Base-by-base conservation (phyloP, 1,140 invertebrate species). In the Anastatus disparis region DNA sequence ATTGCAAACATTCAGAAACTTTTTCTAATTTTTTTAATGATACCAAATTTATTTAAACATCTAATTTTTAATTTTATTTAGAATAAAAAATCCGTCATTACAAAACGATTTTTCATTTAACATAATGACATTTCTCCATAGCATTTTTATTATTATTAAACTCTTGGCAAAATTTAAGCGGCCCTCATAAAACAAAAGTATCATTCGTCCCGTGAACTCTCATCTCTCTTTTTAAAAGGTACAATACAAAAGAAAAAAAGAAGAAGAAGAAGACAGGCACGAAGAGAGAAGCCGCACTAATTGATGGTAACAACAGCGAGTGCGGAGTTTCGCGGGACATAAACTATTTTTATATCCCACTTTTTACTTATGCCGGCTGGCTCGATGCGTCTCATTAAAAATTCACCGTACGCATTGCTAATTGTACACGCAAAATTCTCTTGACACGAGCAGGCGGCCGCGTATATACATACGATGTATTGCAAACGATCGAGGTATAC, bases 301-400 rank as follows among this genome's bases (percentile, higher is more conserved):
- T 81, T 81, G 78, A 81, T 78, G 74, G 72, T 71, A 74, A n/a
- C n/a, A n/a, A n/a, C 74, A 68, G 72, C 76, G 74, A n/a, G 76
- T 73, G 75, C 68, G 55, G 74, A 76, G 73, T 77, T 79, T 81
- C 78, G 78, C 78, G 72, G 77, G 75, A 59, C 76, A 79, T 81
- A 81, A 81, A 81, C 59, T 76, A 81, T 75, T 79, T 78, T 79
- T 81, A 77, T 79, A 74, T 72, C 64, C 52, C 27, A n/a, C 13
- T 26, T 20, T 13, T 13, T 17, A 22, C 20, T 26, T 35, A 15
- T 13, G 27, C 27, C 15, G n/a, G 26, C 70, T 73, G 12, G 38
- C 55, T 73, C 73, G 75, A 76, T 67, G 71, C 73, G n/a, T n/a
- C 74, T 80, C 76, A 77, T 80, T 78, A 80, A 80, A n/a, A 80